These are phyloP conservation scores for Leucozona laternaria DNA, from an alignment of 2,888 invertebrate species.

Conservation along the genomic window DNA sequence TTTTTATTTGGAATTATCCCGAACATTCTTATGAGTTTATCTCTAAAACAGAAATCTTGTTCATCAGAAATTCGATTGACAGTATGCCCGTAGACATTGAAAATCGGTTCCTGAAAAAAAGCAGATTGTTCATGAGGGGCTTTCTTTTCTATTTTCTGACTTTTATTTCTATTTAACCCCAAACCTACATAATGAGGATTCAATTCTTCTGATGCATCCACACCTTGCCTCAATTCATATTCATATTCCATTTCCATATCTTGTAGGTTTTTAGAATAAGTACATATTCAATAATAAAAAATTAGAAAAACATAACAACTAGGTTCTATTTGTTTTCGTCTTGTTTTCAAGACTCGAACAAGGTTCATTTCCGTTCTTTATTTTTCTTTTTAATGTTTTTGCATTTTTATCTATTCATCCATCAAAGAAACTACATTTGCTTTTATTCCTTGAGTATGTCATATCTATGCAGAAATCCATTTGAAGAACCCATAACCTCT, in stretches of 20 bases:
- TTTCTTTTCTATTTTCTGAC: too few relatives aligned
- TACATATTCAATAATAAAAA: not conserved
- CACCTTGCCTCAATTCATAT: not conserved
- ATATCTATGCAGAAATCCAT: slow-evolving; percentile 48
- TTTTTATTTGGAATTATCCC: too few relatives aligned
- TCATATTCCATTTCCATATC: not conserved
- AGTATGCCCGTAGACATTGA: too few relatives aligned
- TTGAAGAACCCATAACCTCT: slow-evolving; percentile 26
- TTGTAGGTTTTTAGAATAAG: not conserved
- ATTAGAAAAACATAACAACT: not conserved
- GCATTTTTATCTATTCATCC: slow-evolving; percentile 8
- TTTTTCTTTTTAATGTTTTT: not conserved
- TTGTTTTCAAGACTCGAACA: not conserved
- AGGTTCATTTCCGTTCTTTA: slow-evolving; percentile 15
- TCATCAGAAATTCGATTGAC: too few relatives aligned
- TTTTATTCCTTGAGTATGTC: slow-evolving; percentile 34
- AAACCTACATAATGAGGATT: too few relatives aligned
- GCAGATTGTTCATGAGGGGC: too few relatives aligned
- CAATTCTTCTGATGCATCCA: not conserved
- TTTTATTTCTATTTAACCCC: too few relatives aligned
- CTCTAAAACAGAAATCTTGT: too few relatives aligned
- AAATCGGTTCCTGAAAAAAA: too few relatives aligned
- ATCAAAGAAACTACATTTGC: slow-evolving; percentile 28
- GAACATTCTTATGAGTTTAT: too few relatives aligned
- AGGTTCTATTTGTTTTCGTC: slow-evolving; percentile 17